Conservation (phyloP, 2,797 vertebrate species). For the Pangasius sanitwongsei region DNA sequence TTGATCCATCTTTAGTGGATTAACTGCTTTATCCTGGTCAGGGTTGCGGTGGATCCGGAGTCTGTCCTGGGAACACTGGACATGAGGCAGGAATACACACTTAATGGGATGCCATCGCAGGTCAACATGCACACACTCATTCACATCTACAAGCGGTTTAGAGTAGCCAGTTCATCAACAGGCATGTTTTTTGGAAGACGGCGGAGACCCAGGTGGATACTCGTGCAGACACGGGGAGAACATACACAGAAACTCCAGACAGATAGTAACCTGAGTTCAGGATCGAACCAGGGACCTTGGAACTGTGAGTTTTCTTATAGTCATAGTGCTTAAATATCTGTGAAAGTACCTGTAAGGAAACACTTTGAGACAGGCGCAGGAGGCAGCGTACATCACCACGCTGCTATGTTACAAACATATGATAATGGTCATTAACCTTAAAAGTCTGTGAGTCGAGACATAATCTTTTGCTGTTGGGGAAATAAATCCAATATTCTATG, state of each 20-base stretch:
- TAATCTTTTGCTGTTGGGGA: neutral
- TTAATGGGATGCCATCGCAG: no score
- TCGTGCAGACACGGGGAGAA: neutral
- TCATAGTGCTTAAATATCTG: neutral
- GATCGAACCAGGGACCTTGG: no score
- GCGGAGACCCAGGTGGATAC: neutral
- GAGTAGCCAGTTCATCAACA: neutral
- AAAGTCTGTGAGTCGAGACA: neutral
- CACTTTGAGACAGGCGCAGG: neutral
- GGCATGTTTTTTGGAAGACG: neutral
- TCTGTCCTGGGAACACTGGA: neutral
- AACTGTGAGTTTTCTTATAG: neutral
- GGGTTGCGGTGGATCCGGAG: neutral
- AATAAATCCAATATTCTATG: neutral
- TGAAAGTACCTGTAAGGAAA: neutral
- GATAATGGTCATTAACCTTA: neutral
- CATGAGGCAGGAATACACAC: neutral
- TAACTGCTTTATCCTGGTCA: neutral
- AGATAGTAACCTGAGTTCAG: neutral
- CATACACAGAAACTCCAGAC: neutral
- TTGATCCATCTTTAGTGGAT: neutral
- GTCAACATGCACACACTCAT: neutral
- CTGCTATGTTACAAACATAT: neutral
- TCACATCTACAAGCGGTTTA: neutral
- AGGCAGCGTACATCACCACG: neutral